A percentile compares a stretch with the other conserved stretches of the same genome.
Evolutionary conservation across 2,888 invertebrate genomes (phyloP).

Genomic region (Quadroppia sp.): DNA sequence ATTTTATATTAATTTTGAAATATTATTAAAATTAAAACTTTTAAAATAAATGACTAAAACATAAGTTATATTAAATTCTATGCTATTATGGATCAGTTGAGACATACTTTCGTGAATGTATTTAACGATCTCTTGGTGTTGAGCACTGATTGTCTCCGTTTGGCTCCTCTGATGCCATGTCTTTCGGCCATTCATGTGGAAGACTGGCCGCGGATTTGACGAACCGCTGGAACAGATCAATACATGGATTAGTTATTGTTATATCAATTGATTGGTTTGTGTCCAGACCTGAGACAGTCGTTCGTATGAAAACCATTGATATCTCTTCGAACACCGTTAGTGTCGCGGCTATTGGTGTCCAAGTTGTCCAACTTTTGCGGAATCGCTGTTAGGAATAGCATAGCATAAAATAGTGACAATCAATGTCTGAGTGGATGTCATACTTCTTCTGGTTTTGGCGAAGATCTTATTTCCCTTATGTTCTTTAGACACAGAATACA

Average conservation of each 20-base stretch:
- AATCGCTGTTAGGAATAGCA: constrained; percentile 59
- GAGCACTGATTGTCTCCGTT: constrained; percentile 65
- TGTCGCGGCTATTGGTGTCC: constrained; percentile 62
- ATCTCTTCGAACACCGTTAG: constrained; percentile 17
- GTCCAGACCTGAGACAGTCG: background rate
- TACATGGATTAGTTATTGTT: background rate
- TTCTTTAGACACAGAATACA: constrained; percentile 83
- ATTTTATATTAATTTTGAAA: no score
- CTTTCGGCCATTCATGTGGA: constrained; percentile 34
- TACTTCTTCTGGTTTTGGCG: constrained; percentile 77
- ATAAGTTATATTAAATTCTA: background rate
- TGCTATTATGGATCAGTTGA: background rate
- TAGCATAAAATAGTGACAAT: constrained; percentile 37
- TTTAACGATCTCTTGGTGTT: constrained; percentile 80
- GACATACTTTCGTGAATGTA: constrained; percentile 79
- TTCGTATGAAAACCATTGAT: background rate
- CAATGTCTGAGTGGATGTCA: constrained; percentile 44
- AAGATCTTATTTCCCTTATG: constrained; percentile 73
- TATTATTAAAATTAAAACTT: no score
- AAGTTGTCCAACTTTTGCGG: constrained; percentile 75
- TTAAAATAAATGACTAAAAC: constrained; percentile 11
- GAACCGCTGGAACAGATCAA: constrained; percentile 59
- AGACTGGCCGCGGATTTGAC: constrained; percentile 51
- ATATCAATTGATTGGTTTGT: background rate
- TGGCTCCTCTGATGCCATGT: constrained; percentile 58